Conservation (phyloP, 2,888 invertebrate species). For the Tetrapedia diversipes region DNA sequence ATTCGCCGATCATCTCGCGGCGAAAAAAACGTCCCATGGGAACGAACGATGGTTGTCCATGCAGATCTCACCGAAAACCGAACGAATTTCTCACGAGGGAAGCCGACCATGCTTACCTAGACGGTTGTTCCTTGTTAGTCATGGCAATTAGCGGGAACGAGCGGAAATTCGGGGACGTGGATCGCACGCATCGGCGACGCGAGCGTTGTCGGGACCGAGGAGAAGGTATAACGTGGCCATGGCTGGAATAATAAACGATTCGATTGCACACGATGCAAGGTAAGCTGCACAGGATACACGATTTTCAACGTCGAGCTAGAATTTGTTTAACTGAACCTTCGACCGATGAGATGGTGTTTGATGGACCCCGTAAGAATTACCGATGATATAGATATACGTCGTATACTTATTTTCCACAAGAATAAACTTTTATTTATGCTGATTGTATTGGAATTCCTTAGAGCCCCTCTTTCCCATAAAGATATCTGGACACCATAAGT, state of each 20-base stretch:
- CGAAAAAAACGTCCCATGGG: conserved; percentile 1
- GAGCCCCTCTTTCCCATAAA: no score
- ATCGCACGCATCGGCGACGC: conserved; percentile 13
- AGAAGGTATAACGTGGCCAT: conserved; percentile 7
- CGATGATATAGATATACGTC: no score
- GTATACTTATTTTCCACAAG: no score
- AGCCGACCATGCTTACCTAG: conserved; percentile 6
- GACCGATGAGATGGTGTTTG: no score
- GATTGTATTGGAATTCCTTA: no score
- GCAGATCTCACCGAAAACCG: conserved; percentile 31
- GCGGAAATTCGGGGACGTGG: conserved; percentile 47
- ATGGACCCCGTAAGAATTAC: no score
- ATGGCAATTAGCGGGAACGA: conserved; percentile 36
- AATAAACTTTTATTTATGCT: no score
- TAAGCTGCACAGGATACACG: background rate
- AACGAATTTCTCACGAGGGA: conserved; percentile 39
- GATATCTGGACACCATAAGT: no score
- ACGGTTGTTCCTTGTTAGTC: conserved; percentile 37
- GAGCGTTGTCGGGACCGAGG: background rate
- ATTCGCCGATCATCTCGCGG: background rate
- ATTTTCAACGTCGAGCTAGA: conserved; percentile 19
- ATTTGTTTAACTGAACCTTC: no score
- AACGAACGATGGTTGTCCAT: conserved; percentile 15
- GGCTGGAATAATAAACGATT: conserved; percentile 29
- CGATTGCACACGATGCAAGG: conserved; percentile 3